Percentiles rank a stretch among this genome's conserved stretches.
Conservation (phyloP, 2,888 invertebrate genomes). For the Tetanocera ferruginea region DNA sequence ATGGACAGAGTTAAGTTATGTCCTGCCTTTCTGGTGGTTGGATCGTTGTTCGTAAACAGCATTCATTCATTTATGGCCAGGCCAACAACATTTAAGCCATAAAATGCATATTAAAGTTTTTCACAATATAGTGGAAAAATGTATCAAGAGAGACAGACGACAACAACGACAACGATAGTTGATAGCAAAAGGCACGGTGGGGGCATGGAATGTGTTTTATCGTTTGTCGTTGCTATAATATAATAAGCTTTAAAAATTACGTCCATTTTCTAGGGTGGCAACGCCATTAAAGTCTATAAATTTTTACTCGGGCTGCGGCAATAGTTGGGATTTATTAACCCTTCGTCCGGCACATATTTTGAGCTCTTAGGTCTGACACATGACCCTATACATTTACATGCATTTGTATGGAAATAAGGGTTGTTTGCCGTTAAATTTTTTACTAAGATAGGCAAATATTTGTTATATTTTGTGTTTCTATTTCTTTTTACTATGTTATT, state of each 20-base stretch:
- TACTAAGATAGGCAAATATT: too few species aligned
- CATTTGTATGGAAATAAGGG: background rate
- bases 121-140: background rate
- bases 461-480: too few species aligned
- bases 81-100: constrained; percentile 2
- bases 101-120: constrained; percentile 11
- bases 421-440: too few species aligned
- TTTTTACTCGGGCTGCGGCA: background rate
- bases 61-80: constrained; percentile 11
- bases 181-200: background rate
- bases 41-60: background rate
- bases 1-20: background rate
- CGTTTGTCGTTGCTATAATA: constrained; percentile 11
- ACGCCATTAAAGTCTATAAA: constrained; percentile 29
- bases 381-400: background rate
- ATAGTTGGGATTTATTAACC: constrained; percentile 34
- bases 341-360: constrained; percentile 17
- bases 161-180: background rate
- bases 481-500: too few species aligned
- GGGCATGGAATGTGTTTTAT: background rate
- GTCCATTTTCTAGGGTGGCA: constrained; percentile 29
- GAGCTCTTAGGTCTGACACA: too few species aligned
- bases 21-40: background rate
- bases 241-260: constrained; percentile 27
- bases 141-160: background rate